phyloP scores from a whole-genome alignment of 2,797 vertebrate species.

The Sylvia borin region DNA sequence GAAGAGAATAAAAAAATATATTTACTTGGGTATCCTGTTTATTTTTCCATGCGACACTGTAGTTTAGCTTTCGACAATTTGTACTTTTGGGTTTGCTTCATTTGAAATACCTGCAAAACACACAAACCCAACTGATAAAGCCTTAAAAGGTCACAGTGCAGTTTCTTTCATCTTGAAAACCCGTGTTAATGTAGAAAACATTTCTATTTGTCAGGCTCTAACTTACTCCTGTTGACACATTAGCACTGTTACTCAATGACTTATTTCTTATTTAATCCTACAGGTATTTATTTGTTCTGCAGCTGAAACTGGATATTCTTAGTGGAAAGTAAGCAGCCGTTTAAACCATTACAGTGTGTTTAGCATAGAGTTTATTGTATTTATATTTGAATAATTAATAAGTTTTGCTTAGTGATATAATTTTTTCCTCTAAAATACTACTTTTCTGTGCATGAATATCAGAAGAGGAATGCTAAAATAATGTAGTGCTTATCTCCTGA shows the following conservation, averaged over 20 bases:
- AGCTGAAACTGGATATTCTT: conserved; percentile 95
- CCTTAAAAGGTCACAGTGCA: background rate
- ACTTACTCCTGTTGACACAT: background rate
- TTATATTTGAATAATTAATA: background rate
- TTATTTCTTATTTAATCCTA: conserved; percentile 40
- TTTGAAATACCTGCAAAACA: background rate
- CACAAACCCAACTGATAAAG: background rate
- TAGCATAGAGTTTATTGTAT: background rate
- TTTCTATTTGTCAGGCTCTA: background rate
- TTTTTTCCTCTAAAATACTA: background rate
- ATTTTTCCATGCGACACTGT: background rate
- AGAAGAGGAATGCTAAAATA: background rate
- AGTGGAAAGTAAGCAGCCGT: conserved; percentile 90
- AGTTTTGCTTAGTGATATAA: background rate
- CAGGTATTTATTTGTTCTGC: conserved; percentile 98
- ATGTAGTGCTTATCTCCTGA: background rate
- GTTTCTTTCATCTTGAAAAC: background rate
- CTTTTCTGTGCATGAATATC: background rate
- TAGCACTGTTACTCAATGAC: background rate
- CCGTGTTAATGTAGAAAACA: background rate
- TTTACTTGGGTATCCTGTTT: background rate
- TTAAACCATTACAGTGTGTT: background rate
- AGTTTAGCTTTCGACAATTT: background rate
- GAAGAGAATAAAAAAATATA: background rate
- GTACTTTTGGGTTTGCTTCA: background rate